Base-by-base conservation (phyloP, 2,888 invertebrate genomes). In the Notocelia uddmanniana region DNA sequence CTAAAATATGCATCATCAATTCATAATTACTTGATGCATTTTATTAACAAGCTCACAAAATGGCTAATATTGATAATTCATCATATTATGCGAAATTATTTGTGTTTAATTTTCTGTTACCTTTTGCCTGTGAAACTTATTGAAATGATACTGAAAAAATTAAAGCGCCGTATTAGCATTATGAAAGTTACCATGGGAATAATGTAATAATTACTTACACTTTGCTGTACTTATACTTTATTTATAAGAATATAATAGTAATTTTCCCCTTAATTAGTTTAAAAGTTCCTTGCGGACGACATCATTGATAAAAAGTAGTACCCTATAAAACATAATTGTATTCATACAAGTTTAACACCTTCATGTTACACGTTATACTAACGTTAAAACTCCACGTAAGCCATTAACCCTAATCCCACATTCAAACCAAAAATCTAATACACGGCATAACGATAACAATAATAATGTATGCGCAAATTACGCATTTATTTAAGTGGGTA, bases 401-500 rank as follows among this genome's bases (percentile, higher is more conserved):
- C 59, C 50, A 54, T 72, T 62, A 60, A 68, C 72, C 68, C 23
- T 67, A 72, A 68, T 72, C 57, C 50, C 23, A 50, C 62, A 68
- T 67, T 68, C 72, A 72, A 62, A 72, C 62, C 67, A 68, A 57
- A 60, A 67, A 57, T 62, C 50, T 72, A 72, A 68, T 71, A 66
- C 34, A 67, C 68, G 57, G 26, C 57, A 72, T 68, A 72, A 55
- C 72, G 67, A 72, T 72, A 72, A 48, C 67, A 72, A 69, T 80
- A 81, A 79, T 78, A 81, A 82, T 80, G 79, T 76, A 71, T 68
- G 74, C 57, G 74, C 72, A 82, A 82, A 78, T 81, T 81, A 83
- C 81, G 77, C 81, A 83, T 86, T 87, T 84, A 80, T 82, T 81
- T 81, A 85, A 85, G 83, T 83, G 81, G 71, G 76, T 77, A 79